Percentiles rank a stretch among this genome's conserved stretches.
Conservation (phyloP, 2,888 invertebrate genomes). For the Tetragnatha montana region DNA sequence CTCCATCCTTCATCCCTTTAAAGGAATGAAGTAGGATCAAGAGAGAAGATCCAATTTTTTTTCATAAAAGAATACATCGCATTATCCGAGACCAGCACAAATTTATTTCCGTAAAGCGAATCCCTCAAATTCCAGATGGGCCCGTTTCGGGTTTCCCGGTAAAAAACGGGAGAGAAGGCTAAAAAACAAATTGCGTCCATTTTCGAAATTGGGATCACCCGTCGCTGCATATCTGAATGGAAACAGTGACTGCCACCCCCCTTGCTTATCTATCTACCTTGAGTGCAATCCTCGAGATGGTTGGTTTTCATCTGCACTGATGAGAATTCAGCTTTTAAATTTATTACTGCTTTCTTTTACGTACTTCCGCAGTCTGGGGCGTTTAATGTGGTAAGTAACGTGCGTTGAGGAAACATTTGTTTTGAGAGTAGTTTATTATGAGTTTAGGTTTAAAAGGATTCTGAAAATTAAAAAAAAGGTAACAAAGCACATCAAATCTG, state of each 20-base stretch:
- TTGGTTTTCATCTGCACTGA: neutral
- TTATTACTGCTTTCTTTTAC: neutral
- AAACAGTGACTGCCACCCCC: neutral
- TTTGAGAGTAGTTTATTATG: neutral
- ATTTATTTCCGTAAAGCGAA: neutral
- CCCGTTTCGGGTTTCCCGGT: neutral
- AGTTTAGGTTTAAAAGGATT: neutral
- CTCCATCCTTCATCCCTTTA: neutral
- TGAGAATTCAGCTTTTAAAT: neutral
- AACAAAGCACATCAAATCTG: too few relatives aligned
- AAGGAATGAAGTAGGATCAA: neutral
- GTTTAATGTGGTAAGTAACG: neutral
- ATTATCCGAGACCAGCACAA: neutral
- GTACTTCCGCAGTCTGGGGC: neutral
- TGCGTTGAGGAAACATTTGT: neutral
- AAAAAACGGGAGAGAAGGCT: neutral
- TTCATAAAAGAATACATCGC: neutral
- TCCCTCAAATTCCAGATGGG: neutral
- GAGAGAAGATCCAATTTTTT: neutral
- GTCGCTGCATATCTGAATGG: neutral
- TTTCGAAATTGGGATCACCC: neutral
- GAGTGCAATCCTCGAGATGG: neutral
- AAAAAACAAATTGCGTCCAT: neutral
- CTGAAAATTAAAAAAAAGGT: neutral
- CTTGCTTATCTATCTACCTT: neutral